A percentile compares a stretch with the other conserved stretches of the same genome.
Conservation (phyloP, 1,140 invertebrate species). For the Papilio xuthus region DNA sequence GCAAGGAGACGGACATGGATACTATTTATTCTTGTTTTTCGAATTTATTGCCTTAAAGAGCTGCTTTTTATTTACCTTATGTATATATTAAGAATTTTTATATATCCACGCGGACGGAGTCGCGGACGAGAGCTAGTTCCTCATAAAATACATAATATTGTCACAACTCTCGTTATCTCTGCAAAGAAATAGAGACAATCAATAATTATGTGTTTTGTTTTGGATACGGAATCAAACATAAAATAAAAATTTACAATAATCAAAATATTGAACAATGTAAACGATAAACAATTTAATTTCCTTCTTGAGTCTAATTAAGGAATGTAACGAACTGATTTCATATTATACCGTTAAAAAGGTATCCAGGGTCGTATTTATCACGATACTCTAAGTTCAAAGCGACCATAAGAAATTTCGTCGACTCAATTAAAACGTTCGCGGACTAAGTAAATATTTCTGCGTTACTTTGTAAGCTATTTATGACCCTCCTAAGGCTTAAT, state of each 20-base stretch:
- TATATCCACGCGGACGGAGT: too few species aligned
- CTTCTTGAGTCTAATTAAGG: conserved; percentile 9
- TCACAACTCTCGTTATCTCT: too few species aligned
- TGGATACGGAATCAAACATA: background rate
- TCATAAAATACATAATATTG: too few species aligned
- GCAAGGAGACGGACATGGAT: too few species aligned
- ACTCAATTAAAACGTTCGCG: conserved; percentile 71
- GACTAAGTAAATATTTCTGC: conserved; percentile 72
- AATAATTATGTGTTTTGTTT: too few species aligned
- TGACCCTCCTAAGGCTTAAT: conserved; percentile 71
- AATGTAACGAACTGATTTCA: background rate
- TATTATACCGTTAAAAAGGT: background rate
- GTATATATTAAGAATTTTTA: too few species aligned
- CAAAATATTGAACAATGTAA: background rate
- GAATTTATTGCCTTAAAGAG: too few species aligned
- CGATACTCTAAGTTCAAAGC: conserved; percentile 58
- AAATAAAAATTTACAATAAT: background rate
- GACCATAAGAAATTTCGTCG: conserved; percentile 65
- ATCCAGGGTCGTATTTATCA: conserved; percentile 28
- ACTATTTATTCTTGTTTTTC: too few species aligned
- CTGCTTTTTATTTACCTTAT: too few species aligned
- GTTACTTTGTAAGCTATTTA: conserved; percentile 73
- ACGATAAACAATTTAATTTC: conserved; percentile 2
- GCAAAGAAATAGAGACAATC: too few species aligned
- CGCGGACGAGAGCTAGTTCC: too few species aligned